Percentiles rank a stretch among this genome's conserved stretches.
These are phyloP conservation scores for Panagrolaimus sp. DNA, from an alignment of 1,140 invertebrate genomes.

Conservation along the genomic window DNA sequence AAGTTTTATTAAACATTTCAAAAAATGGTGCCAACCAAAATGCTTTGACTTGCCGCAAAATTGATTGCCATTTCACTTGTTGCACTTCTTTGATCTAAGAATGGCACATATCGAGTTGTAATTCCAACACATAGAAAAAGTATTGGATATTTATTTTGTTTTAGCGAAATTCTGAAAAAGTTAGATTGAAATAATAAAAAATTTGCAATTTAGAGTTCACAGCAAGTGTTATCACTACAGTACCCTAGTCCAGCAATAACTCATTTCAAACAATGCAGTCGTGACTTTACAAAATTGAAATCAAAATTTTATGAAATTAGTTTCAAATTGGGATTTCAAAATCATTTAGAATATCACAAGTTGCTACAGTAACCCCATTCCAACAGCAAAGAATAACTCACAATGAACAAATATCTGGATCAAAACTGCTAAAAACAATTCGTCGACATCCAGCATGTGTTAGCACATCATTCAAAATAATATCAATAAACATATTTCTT, in stretches of 20 bases:
- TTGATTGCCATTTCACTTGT: slow-evolving; percentile 35
- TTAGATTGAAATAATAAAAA: too few relatives aligned
- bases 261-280: too few relatives aligned
- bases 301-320: too few relatives aligned
- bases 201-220: too few relatives aligned
- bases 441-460: slow-evolving; percentile 44
- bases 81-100: slow-evolving; percentile 30
- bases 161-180: slow-evolving; percentile 33
- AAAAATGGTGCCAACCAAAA: slow-evolving; percentile 15
- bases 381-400: too few relatives aligned
- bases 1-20: not conserved
- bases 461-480: slow-evolving; percentile 52
- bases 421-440: slow-evolving; percentile 42
- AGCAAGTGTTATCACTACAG: too few relatives aligned
- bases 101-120: slow-evolving; percentile 40
- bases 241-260: too few relatives aligned
- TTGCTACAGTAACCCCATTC: too few relatives aligned
- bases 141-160: slow-evolving; percentile 42
- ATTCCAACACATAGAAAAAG: slow-evolving; percentile 40
- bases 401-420: slow-evolving; percentile 49
- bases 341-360: too few relatives aligned
- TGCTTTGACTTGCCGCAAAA: slow-evolving; percentile 30
- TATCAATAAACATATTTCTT: slow-evolving; percentile 48
- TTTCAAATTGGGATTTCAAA: too few relatives aligned
- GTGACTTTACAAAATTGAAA: too few relatives aligned